Evolutionary conservation across 2,113 vertebrate species (phyloP).

Genomic region (Anhinga anhinga): DNA sequence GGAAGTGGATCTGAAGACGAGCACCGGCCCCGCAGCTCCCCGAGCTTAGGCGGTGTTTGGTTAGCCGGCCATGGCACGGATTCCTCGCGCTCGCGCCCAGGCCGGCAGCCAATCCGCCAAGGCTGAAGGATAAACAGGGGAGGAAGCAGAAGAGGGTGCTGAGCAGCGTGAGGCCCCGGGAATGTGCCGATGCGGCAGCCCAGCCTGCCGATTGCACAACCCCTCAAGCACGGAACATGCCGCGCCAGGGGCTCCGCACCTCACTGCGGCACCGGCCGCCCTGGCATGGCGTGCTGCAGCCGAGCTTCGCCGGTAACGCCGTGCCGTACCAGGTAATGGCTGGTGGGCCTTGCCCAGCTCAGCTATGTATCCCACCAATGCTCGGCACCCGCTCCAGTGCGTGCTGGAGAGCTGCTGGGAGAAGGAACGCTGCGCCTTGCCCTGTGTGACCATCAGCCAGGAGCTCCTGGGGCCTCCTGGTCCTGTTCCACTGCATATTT

Average conservation of each 20-base stretch:
- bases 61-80: neutral
- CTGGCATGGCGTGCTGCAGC: neutral
- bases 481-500: neutral
- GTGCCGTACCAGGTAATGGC: fast-evolving
- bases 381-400: fast-evolving
- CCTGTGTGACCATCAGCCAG: neutral
- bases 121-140: constrained; percentile 53
- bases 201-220: constrained; percentile 33
- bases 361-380: fast-evolving
- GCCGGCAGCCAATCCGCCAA: constrained; percentile 50
- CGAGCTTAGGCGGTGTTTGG: constrained; percentile 32
- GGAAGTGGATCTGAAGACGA: neutral
- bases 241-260: neutral
- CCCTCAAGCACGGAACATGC: neutral
- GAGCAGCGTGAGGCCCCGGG: constrained; percentile 23
- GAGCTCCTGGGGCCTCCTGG: neutral
- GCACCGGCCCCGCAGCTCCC: neutral
- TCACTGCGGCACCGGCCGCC: fast-evolving
- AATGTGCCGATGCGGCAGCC: constrained; percentile 68
- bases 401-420: neutral
- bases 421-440: neutral
- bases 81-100: constrained; percentile 14
- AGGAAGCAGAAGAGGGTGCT: constrained; percentile 10
- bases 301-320: fast-evolving
- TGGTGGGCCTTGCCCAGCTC: neutral